Evolutionary conservation across 2,888 invertebrate species (phyloP).

Genomic region (Troilus luridus): DNA sequence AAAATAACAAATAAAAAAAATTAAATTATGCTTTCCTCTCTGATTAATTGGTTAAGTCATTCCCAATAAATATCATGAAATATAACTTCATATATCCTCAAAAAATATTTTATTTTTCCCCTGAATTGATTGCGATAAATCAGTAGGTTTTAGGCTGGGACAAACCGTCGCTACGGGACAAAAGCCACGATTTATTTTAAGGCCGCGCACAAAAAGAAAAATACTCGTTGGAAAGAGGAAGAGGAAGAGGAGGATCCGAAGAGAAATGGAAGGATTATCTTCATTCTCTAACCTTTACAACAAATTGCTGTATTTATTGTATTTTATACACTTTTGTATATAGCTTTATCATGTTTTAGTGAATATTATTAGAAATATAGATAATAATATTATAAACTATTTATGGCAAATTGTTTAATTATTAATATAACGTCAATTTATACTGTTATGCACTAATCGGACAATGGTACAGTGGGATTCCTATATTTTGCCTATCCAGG

Average conservation of each 20-base stretch:
- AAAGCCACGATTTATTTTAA: conserved; percentile 31
- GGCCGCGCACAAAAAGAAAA: background rate
- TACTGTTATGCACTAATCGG: too few relatives aligned
- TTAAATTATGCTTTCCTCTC: too few relatives aligned
- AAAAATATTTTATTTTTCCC: background rate
- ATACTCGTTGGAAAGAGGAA: background rate
- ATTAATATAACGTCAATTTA: too few relatives aligned
- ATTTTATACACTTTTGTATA: background rate
- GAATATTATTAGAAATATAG: background rate
- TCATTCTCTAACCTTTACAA: background rate
- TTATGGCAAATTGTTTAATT: too few relatives aligned
- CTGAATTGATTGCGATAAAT: background rate
- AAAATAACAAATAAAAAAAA: too few relatives aligned
- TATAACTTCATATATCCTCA: too few relatives aligned
- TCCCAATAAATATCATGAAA: too few relatives aligned
- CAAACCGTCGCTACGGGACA: background rate
- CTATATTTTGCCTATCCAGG: too few relatives aligned
- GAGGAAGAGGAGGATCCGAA: background rate
- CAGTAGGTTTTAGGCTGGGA: background rate
- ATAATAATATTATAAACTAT: too few relatives aligned
- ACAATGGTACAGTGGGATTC: too few relatives aligned
- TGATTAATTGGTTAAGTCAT: too few relatives aligned
- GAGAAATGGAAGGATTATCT: conserved; percentile 18
- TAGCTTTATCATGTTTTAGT: background rate
- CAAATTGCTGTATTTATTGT: background rate